Evolutionary conservation across 2,797 vertebrate species (phyloP).

Genomic region (Odontamblyopus rebecca): DNA sequence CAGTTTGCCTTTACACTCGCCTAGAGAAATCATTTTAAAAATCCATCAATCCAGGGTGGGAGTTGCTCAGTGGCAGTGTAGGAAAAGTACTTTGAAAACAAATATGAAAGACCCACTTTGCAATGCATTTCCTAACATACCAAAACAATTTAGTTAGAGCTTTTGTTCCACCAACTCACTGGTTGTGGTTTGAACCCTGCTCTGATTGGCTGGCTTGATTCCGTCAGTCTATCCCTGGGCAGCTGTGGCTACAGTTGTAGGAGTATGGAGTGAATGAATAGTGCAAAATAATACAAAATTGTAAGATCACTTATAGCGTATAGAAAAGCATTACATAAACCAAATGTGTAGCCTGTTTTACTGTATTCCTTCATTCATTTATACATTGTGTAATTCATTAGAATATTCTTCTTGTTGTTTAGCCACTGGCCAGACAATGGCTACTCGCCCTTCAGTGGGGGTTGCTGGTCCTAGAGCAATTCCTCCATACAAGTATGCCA

Average conservation of each 20-base stretch:
- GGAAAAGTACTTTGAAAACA: no score
- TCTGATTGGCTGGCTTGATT: neutral
- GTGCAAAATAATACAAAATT: no score
- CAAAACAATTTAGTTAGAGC: no score
- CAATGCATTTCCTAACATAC: no score
- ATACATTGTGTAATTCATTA: neutral
- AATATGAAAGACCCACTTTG: no score
- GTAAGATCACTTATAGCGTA: no score
- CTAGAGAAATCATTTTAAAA: neutral
- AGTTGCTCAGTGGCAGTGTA: neutral
- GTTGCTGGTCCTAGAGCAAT: constrained; percentile 86
- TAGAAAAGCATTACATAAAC: neutral
- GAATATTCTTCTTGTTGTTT: neutral
- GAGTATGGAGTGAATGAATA: no score
- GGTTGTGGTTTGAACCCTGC: neutral
- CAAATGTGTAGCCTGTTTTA: neutral
- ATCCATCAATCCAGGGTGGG: no score
- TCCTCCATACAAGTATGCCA: constrained; percentile 93
- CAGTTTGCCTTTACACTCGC: constrained; percentile 47
- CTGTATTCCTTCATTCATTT: constrained; percentile 3
- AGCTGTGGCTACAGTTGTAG: neutral
- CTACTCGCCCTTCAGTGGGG: constrained; percentile 85
- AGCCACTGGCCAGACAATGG: constrained; percentile 82
- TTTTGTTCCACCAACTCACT: neutral
- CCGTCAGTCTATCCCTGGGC: neutral